Evolutionary conservation across 2,113 vertebrate species (phyloP).

Genomic region (Notothenia coriiceps): DNA sequence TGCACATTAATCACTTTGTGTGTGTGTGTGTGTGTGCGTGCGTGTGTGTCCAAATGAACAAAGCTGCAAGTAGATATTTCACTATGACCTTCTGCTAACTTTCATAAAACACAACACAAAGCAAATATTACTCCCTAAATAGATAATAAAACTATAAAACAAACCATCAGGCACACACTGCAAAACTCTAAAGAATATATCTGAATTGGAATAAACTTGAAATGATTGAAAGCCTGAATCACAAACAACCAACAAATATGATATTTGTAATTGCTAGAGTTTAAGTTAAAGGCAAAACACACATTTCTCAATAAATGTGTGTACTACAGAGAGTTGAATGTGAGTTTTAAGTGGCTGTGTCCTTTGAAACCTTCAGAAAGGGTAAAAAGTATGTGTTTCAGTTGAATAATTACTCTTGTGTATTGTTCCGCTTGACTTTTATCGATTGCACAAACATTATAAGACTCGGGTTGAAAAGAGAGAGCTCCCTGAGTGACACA

Average conservation of each 20-base stretch:
- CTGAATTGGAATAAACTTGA: not conserved
- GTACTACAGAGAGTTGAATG: not conserved
- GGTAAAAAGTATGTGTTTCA: conserved; percentile 17
- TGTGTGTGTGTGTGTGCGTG: not conserved
- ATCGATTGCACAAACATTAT: conserved; percentile 48
- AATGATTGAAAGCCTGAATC: not conserved
- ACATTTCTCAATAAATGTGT: not conserved
- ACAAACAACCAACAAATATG: not conserved
- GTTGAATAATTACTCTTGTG: conserved; percentile 21
- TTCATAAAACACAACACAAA: not conserved
- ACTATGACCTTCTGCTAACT: not conserved
- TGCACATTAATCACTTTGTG: not conserved
- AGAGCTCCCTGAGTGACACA: conserved; percentile 54
- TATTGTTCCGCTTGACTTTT: conserved; percentile 40
- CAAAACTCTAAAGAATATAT: not conserved
- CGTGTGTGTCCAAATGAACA: not conserved
- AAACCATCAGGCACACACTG: not conserved
- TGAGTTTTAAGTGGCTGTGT: not conserved
- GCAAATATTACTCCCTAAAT: not conserved
- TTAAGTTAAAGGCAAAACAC: not conserved
- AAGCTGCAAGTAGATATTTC: not conserved
- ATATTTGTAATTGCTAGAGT: not conserved
- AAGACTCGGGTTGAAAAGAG: conserved; percentile 32
- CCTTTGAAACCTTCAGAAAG: not conserved
- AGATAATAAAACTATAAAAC: not conserved